Evolutionary conservation across 2,113 vertebrate species (phyloP).

Genomic region (Porphyrio hochstetteri): DNA sequence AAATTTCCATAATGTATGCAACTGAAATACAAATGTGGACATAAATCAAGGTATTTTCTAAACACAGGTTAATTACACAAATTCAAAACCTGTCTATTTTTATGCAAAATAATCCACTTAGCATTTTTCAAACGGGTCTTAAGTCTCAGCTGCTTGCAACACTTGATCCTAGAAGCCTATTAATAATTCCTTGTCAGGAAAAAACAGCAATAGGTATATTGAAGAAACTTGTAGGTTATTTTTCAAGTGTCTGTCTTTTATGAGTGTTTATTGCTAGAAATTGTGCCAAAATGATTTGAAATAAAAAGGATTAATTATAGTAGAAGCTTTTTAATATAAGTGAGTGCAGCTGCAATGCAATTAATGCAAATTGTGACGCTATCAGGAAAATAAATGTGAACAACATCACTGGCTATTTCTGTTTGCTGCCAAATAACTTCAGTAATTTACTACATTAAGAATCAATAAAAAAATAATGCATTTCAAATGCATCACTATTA

Average conservation of each 20-base stretch:
- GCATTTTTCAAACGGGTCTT: constrained; percentile 83
- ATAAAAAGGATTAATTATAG: constrained; percentile 96
- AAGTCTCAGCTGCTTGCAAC: constrained; percentile 77
- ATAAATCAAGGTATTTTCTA: constrained; percentile 99
- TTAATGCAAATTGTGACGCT: constrained; percentile 93
- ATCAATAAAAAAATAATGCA: constrained; percentile 99
- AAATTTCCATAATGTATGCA: constrained; percentile 99
- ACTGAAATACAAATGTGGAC: constrained; percentile 88
- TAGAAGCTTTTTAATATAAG: constrained; percentile 98
- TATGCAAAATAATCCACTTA: constrained; percentile 99
- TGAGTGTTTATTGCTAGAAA: constrained; percentile 98
- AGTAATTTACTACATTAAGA: constrained; percentile 99
- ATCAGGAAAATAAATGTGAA: constrained; percentile 89
- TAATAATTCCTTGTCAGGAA: constrained; percentile 88
- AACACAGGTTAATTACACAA: constrained; percentile 98
- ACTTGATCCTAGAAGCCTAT: constrained; percentile 85
- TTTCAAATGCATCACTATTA: constrained; percentile 92
- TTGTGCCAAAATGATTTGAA: constrained; percentile 98
- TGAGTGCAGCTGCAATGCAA: constrained; percentile 95
- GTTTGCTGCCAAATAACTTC: constrained; percentile 95
- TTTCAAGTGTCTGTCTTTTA: constrained; percentile 91
- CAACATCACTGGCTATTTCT: constrained; percentile 86
- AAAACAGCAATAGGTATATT: constrained; percentile 85
- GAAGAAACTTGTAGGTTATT: constrained; percentile 83
- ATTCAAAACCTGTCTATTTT: constrained; percentile 93